Evolutionary conservation across 2,888 invertebrate species (phyloP), one percentile per base, ranked within the genome.

Genomic region (Liodrosophila aerea): DNA sequence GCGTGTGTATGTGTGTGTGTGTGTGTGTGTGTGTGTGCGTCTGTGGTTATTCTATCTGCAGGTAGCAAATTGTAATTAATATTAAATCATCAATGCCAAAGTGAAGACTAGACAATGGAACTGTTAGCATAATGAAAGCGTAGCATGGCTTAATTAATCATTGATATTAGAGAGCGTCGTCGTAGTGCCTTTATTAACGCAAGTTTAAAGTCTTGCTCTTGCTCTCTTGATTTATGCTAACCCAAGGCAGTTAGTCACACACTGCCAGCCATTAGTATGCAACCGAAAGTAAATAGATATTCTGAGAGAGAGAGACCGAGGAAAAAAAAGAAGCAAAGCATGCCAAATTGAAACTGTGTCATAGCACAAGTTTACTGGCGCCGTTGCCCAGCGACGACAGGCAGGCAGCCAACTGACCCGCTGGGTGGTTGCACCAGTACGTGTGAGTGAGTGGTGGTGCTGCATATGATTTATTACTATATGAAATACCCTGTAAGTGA

Each of bases 381-480:
- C 81, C 80, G 11, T 15, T 12, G 13, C 34, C 34, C 39, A 34
- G 33, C 64, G 51, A 33, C 49, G 64, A 64, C 64, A 51, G 57
- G 39, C 64, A 65, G 57, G 34, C 57, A 39, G 59, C 59, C 53
- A 64, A 64, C 37, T 64, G 59, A 53, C 40, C 58, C 59, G 22
- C 54, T 36, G 49, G 41, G 43, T 46, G 64, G 57, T 43, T 39
- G 36, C 37, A 47, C 46, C 37, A 33, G 7, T 36, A 2, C 1
- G 12, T 11, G 13, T 51, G 22, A 22, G 22, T 22, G 22, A 4
- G 22, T 67, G 46, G 64, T 56, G 61, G 61, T 46, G 73, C 43
- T 67, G 65, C 64, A 70, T 71, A 82, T 77, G 76, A 77, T 77
- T 77, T 82, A 77, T 77, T 81, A 63, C 5, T 22, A 5, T 22